Evolutionary conservation across 1,140 invertebrate genomes (phyloP).

Genomic region (Phenacoccus solenopsis): DNA sequence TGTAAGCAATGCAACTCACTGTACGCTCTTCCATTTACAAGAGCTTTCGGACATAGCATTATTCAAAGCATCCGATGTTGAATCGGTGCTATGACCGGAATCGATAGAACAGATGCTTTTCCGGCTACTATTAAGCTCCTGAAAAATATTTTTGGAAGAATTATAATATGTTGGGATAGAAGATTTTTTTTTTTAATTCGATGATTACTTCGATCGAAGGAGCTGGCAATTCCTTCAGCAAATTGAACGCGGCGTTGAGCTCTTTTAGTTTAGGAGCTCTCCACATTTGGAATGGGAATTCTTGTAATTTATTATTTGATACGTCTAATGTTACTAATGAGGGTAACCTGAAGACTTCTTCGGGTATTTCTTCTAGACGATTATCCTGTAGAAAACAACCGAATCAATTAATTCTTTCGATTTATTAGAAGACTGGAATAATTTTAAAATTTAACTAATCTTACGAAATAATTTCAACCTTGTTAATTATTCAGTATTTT

Average conservation of each 20-base stretch:
- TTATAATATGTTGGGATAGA: background rate
- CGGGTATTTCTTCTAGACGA: conserved; percentile 62
- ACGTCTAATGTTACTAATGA: conserved; percentile 70
- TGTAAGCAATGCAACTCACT: background rate
- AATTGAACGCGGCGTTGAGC: conserved; percentile 81
- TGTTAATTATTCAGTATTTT: too few relatives aligned
- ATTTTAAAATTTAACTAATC: too few relatives aligned
- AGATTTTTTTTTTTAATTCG: background rate
- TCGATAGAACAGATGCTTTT: conserved; percentile 28
- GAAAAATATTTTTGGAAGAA: background rate
- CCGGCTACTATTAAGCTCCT: conserved; percentile 26
- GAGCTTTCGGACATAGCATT: background rate
- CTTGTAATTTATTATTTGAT: conserved; percentile 85
- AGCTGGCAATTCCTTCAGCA: conserved; percentile 65
- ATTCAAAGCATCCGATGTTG: conserved; percentile 19
- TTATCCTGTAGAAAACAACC: conserved; percentile 58
- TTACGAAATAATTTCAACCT: too few relatives aligned
- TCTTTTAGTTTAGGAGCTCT: conserved; percentile 74
- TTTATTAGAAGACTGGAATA: too few relatives aligned
- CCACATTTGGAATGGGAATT: conserved; percentile 79
- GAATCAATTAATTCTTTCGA: too few relatives aligned
- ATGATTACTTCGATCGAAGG: background rate
- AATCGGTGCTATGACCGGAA: conserved; percentile 25
- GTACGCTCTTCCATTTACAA: background rate
- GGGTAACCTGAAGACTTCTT: conserved; percentile 68